Conservation (phyloP, 2,113 vertebrate species). For the Echinops telfairi region DNA sequence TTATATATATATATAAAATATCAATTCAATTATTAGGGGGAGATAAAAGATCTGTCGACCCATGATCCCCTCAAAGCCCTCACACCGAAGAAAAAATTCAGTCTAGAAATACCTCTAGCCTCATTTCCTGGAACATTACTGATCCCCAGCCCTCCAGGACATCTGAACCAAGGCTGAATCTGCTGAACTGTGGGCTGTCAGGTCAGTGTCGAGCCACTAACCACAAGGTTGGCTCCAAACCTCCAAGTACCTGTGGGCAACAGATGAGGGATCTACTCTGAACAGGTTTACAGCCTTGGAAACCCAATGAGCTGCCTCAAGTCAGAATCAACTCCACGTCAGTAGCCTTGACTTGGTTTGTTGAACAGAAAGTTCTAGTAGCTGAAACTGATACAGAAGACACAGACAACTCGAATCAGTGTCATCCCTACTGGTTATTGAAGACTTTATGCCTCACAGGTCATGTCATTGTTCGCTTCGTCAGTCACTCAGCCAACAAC, state of each 20-base stretch:
- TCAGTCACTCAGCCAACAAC: not conserved
- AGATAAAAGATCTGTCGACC: not conserved
- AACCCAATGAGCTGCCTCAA: no score
- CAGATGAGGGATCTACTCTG: no score
- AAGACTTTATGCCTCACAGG: not conserved
- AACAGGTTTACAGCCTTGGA: no score
- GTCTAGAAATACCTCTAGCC: slow-evolving; percentile 23
- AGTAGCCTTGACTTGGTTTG: no score
- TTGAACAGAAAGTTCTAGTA: not conserved
- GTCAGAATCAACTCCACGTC: no score
- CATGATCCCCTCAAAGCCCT: not conserved
- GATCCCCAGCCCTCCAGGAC: not conserved
- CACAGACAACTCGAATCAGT: not conserved
- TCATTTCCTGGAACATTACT: not conserved
- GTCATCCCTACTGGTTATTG: not conserved
- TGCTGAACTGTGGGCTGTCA: no score
- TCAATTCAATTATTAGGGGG: no score
- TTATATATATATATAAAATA: no score
- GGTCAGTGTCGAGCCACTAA: no score
- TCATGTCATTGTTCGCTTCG: not conserved
- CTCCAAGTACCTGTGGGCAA: no score
- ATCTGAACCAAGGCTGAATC: not conserved
- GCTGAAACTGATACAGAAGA: not conserved
- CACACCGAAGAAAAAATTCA: slow-evolving; percentile 11
- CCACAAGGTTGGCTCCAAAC: no score